Evolutionary conservation across 2,888 invertebrate genomes (phyloP).

Genomic region (Microchrysa polita): DNA sequence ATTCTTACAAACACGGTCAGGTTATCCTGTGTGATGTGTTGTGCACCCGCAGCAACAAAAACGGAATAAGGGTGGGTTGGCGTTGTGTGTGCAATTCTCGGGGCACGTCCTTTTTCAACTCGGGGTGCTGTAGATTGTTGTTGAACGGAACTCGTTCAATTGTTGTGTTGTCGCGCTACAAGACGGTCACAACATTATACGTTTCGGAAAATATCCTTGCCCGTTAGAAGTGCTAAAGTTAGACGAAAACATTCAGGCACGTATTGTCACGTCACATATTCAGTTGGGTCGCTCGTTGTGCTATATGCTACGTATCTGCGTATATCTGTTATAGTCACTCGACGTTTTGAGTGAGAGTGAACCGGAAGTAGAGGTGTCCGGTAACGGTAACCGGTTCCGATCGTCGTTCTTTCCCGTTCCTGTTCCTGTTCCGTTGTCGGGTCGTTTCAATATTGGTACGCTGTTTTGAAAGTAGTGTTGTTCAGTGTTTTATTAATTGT

Average conservation of each 20-base stretch:
- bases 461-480: slow-evolving; percentile 15
- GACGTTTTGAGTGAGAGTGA: slow-evolving; percentile 56
- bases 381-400: slow-evolving; percentile 67
- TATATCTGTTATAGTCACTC: slow-evolving; percentile 37
- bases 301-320: neutral
- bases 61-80: slow-evolving; percentile 53
- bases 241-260: slow-evolving; percentile 13
- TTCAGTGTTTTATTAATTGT: neutral
- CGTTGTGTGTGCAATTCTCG: slow-evolving; percentile 20
- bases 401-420: slow-evolving; percentile 66
- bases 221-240: neutral
- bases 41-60: slow-evolving; percentile 21
- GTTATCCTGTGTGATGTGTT: slow-evolving; percentile 6
- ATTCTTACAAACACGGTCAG: slow-evolving; percentile 12
- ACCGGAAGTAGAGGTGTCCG: slow-evolving; percentile 66
- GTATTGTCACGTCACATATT: slow-evolving; percentile 6
- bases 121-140: slow-evolving; percentile 37
- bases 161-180: slow-evolving; percentile 64
- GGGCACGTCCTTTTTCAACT: slow-evolving; percentile 41
- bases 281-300: neutral
- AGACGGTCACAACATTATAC: slow-evolving; percentile 62
- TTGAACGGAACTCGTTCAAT: slow-evolving; percentile 57
- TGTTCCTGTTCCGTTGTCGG: slow-evolving; percentile 63
- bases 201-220: slow-evolving; percentile 7
- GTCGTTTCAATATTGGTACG: slow-evolving; percentile 48